Evolutionary conservation across 1,140 invertebrate species (phyloP).

Genomic region (Diachasmimorpha longicaudata): DNA sequence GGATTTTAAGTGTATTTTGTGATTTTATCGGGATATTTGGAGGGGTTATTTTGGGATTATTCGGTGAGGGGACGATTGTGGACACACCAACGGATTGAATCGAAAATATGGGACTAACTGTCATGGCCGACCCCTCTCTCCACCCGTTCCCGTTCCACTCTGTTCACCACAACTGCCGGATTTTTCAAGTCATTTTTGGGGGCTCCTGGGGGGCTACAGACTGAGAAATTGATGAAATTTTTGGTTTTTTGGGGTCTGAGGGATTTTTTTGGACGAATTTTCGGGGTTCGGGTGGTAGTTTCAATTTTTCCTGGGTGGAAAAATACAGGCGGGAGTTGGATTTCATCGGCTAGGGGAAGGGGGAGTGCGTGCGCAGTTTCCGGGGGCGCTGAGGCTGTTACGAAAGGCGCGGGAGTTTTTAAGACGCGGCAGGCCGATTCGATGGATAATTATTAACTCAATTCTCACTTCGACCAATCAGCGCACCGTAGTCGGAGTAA

Average conservation of each 20-base stretch:
- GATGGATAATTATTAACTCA: too few relatives aligned
- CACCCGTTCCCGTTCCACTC: slow-evolving; percentile 33
- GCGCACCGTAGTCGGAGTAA: too few relatives aligned
- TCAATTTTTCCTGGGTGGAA: neutral
- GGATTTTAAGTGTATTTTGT: neutral
- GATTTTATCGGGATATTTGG: neutral
- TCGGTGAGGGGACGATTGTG: neutral
- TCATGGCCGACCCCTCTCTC: slow-evolving; percentile 50
- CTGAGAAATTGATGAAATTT: neutral
- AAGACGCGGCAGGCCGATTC: too few relatives aligned
- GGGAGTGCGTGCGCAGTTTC: slow-evolving; percentile 40
- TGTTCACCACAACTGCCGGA: neutral
- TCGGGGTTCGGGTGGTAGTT: neutral
- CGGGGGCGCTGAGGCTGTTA: neutral
- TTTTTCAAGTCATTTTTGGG: neutral
- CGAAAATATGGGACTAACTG: slow-evolving; percentile 48
- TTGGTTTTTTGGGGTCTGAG: neutral
- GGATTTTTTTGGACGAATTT: neutral
- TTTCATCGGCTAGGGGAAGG: neutral
- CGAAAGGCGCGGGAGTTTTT: too few relatives aligned
- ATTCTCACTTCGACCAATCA: too few relatives aligned
- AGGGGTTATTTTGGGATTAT: neutral
- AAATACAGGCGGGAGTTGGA: neutral
- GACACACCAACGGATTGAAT: slow-evolving; percentile 21
- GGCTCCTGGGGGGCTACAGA: neutral